Conservation (phyloP, 2,113 vertebrate genomes). For the Planiliza haematocheilus region DNA sequence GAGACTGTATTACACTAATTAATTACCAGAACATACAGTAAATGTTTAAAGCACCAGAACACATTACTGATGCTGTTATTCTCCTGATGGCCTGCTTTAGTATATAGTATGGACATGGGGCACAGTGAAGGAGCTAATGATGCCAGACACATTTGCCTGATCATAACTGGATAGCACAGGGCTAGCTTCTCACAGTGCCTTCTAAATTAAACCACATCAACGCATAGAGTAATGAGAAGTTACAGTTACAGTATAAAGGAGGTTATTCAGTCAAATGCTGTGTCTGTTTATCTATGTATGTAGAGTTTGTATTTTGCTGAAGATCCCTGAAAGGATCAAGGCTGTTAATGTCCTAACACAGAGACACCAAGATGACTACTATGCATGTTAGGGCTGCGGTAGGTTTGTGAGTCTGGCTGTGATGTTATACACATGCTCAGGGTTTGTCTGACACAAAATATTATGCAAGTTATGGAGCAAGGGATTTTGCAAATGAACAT, state of each 20-base stretch:
- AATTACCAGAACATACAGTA: background rate
- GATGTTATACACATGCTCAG: background rate
- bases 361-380: constrained; percentile 26
- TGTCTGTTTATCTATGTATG: constrained; percentile 1
- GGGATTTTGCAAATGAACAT: constrained; percentile 18
- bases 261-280: constrained; percentile 15
- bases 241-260: constrained; percentile 17
- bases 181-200: background rate
- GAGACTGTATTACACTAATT: too few relatives aligned
- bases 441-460: constrained; percentile 18
- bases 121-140: background rate
- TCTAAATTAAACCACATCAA: constrained; percentile 27
- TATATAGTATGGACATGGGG: constrained; percentile 18
- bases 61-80: background rate
- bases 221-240: constrained; percentile 18
- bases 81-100: background rate
- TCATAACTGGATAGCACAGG: constrained; percentile 1
- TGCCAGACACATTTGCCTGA: background rate
- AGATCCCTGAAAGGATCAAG: constrained; percentile 7
- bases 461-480: background rate
- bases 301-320: constrained; percentile 17
- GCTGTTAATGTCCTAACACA: constrained; percentile 28
- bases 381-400: constrained; percentile 25
- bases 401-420: constrained; percentile 19
- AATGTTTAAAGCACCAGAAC: background rate